phyloP scores from a whole-genome alignment of 2,113 vertebrate species.

The Antigone vipio region DNA sequence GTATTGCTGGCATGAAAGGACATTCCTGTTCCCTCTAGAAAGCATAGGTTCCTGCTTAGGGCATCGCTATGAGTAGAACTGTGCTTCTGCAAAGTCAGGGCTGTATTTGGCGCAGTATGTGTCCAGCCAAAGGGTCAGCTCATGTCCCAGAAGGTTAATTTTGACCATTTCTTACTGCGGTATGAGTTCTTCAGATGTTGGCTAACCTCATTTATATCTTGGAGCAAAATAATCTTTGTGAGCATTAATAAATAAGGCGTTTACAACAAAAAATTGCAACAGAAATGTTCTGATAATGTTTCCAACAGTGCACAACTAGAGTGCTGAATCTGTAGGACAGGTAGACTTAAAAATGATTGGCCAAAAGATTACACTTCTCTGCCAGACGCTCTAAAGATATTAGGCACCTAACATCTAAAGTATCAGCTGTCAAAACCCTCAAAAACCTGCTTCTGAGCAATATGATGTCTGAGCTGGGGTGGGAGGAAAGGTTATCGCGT shows the following conservation, averaged over 20 bases:
- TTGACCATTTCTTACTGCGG: background rate
- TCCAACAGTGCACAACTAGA: background rate
- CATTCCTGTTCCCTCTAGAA: background rate
- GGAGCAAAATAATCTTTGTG: background rate
- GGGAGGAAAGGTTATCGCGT: slow-evolving; percentile 21
- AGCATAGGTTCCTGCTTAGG: background rate
- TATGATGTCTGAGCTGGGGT: background rate
- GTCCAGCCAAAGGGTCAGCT: background rate
- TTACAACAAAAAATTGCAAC: background rate
- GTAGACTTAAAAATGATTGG: slow-evolving; percentile 48
- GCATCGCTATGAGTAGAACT: background rate
- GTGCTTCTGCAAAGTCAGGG: background rate
- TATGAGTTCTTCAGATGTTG: background rate
- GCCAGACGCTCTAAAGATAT: slow-evolving; percentile 35
- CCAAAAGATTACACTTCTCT: slow-evolving; percentile 49
- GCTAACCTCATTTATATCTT: background rate
- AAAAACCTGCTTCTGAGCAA: slow-evolving; percentile 47
- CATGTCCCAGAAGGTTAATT: background rate
- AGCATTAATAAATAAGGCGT: background rate
- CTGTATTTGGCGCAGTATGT: background rate
- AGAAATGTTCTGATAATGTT: background rate
- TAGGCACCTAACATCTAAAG: slow-evolving; percentile 53
- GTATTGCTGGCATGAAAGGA: background rate
- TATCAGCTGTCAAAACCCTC: slow-evolving; percentile 41
- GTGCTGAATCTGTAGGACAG: slow-evolving; percentile 1